A percentile compares a stretch with the other conserved stretches of the same genome.
These are phyloP conservation scores for Nephrotoma flavescens DNA, from an alignment of 2,888 invertebrate genomes.

Conservation along the genomic window DNA sequence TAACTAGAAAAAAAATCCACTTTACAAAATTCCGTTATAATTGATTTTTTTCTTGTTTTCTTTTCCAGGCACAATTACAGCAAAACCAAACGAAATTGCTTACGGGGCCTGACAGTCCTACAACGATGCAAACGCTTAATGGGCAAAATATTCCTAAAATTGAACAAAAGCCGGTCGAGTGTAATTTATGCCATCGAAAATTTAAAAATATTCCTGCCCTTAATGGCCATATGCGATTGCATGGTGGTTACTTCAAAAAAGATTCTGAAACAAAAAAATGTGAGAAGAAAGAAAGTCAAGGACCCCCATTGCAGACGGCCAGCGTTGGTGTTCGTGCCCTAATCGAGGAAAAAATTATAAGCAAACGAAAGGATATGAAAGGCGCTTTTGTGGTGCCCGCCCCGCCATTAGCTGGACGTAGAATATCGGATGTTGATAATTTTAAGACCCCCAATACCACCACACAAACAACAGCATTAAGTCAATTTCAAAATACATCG, in stretches of 20 bases:
- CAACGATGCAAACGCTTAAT: constrained; percentile 10
- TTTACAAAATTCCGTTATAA: not conserved
- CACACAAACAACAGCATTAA: not conserved
- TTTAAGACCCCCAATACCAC: constrained; percentile 26
- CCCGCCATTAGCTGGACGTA: constrained; percentile 26
- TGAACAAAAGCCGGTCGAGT: constrained; percentile 79
- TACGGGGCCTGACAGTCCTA: constrained; percentile 7
- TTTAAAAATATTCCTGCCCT: constrained; percentile 97
- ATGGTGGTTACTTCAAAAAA: constrained; percentile 95
- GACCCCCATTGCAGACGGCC: constrained; percentile 81
- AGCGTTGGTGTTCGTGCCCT: constrained; percentile 80
- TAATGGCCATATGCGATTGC: constrained; percentile 95
- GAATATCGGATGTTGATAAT: constrained; percentile 28
- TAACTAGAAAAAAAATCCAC: not conserved
- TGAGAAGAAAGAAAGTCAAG: constrained; percentile 69
- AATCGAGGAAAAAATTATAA: constrained; percentile 87
- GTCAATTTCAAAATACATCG: constrained; percentile 14
- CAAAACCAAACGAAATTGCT: constrained; percentile 16
- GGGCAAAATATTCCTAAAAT: constrained; percentile 27
- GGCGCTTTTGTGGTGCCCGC: constrained; percentile 33
- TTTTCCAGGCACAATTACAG: constrained; percentile 19
- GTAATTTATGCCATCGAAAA: constrained; percentile 86
- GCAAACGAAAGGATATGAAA: constrained; percentile 47
- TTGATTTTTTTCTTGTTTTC: not conserved
- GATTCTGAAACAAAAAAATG: constrained; percentile 74